Conservation (phyloP, 2,888 invertebrate genomes). For the Hypomecis punctinalis region DNA sequence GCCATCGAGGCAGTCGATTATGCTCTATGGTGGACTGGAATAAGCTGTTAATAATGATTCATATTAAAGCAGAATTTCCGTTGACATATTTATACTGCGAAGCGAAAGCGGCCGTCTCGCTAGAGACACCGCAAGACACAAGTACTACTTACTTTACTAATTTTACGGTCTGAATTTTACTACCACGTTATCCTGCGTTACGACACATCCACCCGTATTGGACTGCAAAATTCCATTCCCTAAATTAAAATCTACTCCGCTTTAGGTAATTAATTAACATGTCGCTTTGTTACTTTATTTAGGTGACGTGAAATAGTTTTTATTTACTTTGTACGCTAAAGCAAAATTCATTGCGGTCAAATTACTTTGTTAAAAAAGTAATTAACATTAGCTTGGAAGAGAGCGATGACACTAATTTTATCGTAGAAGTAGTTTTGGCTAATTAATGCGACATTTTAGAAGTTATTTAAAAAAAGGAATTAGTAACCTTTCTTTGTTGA, state of each 20-base stretch:
- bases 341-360: conserved; percentile 14
- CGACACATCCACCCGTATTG: conserved; percentile 15
- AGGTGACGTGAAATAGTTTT: conserved; percentile 23
- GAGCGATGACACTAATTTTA: background rate
- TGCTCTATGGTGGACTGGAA: too few relatives aligned
- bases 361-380: conserved; percentile 12
- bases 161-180: background rate
- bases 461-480: too few relatives aligned
- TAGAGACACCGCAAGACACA: too few relatives aligned
- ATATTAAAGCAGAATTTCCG: too few relatives aligned
- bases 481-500: too few relatives aligned
- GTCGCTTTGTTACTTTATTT: conserved; percentile 27
- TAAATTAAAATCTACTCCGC: conserved; percentile 31
- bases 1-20: too few relatives aligned
- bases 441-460: conserved; percentile 3
- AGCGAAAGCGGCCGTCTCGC: too few relatives aligned
- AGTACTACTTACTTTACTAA: background rate
- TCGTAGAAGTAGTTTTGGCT: background rate
- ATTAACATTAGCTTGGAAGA: conserved; percentile 10
- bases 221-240: conserved; percentile 33
- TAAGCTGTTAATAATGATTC: too few relatives aligned
- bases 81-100: too few relatives aligned
- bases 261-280: conserved; percentile 32
- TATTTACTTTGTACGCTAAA: conserved; percentile 18
- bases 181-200: conserved; percentile 8